Evolutionary conservation across 2,888 invertebrate species (phyloP).

Genomic region (Homarus gammarus): DNA sequence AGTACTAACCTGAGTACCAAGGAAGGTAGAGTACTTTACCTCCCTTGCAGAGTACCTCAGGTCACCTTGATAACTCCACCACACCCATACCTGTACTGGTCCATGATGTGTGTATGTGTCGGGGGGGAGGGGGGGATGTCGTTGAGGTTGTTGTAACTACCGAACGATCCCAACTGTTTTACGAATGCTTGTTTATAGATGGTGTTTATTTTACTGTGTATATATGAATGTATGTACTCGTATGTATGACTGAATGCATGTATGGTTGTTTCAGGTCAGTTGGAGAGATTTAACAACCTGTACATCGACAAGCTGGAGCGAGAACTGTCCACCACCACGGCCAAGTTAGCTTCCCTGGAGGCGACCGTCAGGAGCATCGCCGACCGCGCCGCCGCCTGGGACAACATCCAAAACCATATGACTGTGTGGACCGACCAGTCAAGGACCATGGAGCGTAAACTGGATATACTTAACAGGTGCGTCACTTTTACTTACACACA

Average conservation of each 20-base stretch:
- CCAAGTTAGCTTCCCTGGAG: slow-evolving; percentile 64
- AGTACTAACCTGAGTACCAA: too few species aligned
- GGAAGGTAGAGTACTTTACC: too few species aligned
- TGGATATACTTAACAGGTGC: slow-evolving; percentile 74
- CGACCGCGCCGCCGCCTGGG: slow-evolving; percentile 70
- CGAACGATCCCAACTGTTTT: too few species aligned
- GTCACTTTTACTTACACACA: too few species aligned
- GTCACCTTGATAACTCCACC: too few species aligned
- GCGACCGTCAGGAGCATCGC: slow-evolving; percentile 64
- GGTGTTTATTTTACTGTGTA: too few species aligned
- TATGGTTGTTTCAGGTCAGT: slow-evolving; percentile 77
- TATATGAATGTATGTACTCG: not conserved
- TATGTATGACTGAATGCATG: not conserved
- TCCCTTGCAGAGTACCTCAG: too few species aligned
- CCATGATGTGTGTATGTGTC: too few species aligned
- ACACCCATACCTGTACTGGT: too few species aligned
- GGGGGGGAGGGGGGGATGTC: too few species aligned
- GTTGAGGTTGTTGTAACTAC: too few species aligned
- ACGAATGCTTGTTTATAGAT: too few species aligned
- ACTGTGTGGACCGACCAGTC: slow-evolving; percentile 75
- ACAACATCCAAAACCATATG: slow-evolving; percentile 76
- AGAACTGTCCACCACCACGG: slow-evolving; percentile 61
- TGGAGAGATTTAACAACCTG: slow-evolving; percentile 80
- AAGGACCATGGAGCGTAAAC: slow-evolving; percentile 72
- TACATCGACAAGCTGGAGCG: slow-evolving; percentile 80